phyloP scores from a whole-genome alignment of 2,113 vertebrate species.

The Patagioenas fasciata region DNA sequence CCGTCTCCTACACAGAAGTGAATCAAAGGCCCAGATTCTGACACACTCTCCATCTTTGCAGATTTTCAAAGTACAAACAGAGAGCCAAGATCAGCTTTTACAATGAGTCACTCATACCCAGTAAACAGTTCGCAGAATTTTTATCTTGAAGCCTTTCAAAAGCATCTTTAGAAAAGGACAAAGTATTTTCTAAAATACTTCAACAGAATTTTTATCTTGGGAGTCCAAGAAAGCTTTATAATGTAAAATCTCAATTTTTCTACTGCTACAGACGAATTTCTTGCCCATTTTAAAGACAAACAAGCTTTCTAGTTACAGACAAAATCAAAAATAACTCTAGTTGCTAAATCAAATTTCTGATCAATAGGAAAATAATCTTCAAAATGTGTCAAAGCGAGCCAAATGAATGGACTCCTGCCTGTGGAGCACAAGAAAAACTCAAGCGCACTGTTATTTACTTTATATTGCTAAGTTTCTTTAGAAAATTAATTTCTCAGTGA shows the following conservation, averaged over 20 bases:
- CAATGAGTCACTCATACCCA: background rate
- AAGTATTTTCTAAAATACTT: background rate
- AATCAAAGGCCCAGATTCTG: background rate
- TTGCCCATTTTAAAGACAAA: background rate
- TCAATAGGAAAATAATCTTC: background rate
- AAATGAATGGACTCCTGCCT: background rate
- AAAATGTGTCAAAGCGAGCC: background rate
- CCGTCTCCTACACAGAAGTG: background rate
- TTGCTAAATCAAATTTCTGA: background rate
- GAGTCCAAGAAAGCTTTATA: background rate
- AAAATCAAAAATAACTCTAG: background rate
- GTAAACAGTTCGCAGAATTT: background rate
- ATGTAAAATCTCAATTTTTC: background rate
- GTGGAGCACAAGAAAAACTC: background rate
- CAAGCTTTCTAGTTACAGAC: background rate
- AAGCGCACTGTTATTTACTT: background rate
- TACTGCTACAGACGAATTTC: background rate
- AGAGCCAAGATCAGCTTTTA: background rate
- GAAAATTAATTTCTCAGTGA: background rate
- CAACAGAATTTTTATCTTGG: background rate
- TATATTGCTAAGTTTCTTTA: background rate
- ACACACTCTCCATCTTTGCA: background rate
- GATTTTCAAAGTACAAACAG: background rate
- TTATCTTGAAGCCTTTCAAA: conserved; percentile 21
- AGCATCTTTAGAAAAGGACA: background rate